These are phyloP conservation scores for Esox niger DNA, from an alignment of 2,113 vertebrate genomes.

Conservation along the genomic window DNA sequence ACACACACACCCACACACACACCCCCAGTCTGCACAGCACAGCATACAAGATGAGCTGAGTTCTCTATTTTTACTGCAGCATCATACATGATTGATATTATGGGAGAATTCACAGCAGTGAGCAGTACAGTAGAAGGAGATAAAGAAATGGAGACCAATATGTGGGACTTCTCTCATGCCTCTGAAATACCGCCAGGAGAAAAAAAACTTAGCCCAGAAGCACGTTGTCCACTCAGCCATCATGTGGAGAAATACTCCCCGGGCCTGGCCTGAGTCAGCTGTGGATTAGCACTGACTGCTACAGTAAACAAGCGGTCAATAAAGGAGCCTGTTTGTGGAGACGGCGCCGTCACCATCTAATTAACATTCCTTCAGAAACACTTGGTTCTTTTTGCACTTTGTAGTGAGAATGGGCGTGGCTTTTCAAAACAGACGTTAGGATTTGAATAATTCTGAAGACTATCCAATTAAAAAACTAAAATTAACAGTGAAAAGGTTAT, in stretches of 20 bases:
- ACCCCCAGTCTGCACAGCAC: slow-evolving; percentile 10
- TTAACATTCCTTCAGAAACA: slow-evolving; percentile 53
- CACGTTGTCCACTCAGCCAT: slow-evolving; percentile 51
- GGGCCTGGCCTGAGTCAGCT: slow-evolving; percentile 32
- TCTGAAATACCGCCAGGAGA: too few relatives aligned
- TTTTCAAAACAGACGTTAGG: too few relatives aligned
- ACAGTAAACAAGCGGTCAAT: slow-evolving; percentile 64
- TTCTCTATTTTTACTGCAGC: slow-evolving; percentile 53
- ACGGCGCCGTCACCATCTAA: slow-evolving; percentile 51
- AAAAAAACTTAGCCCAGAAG: too few relatives aligned
- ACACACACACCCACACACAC: slow-evolving; percentile 20
- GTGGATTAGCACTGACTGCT: slow-evolving; percentile 52
- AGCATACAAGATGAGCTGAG: slow-evolving; percentile 50
- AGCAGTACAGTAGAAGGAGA: neutral
- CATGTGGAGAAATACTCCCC: slow-evolving; percentile 54
- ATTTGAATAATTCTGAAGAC: too few relatives aligned
- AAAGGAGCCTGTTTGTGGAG: slow-evolving; percentile 49
- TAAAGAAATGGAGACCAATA: neutral
- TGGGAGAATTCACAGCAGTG: neutral
- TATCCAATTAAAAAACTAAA: too few relatives aligned
- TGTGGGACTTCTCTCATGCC: neutral
- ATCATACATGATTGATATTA: slow-evolving; percentile 61
- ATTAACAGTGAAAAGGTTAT: too few relatives aligned
- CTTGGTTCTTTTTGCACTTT: slow-evolving; percentile 27
- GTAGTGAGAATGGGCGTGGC: too few relatives aligned